Evolutionary conservation across 2,113 vertebrate species (phyloP).

Genomic region (Pardalotus punctatus): DNA sequence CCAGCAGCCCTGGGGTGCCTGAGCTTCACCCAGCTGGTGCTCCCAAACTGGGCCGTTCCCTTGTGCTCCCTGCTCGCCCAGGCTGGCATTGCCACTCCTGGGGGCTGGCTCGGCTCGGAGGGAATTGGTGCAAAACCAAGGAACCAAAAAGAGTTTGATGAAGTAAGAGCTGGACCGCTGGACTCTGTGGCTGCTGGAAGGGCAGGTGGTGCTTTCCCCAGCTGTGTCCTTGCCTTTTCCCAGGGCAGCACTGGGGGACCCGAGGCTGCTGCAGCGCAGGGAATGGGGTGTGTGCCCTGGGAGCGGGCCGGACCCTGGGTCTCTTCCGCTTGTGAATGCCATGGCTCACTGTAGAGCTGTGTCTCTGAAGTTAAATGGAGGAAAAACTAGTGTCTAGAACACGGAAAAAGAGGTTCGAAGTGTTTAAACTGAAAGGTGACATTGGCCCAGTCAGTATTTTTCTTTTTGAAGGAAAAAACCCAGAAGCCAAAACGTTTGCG

Average conservation of each 20-base stretch:
- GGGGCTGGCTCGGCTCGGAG: not conserved
- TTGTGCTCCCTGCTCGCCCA: not conserved
- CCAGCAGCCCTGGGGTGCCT: rapidly evolving
- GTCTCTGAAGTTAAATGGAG: not conserved
- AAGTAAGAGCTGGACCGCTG: not conserved
- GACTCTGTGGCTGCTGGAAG: not conserved
- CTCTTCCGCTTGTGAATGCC: not conserved
- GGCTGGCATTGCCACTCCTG: rapidly evolving
- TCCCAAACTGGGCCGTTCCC: rapidly evolving
- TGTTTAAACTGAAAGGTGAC: not conserved
- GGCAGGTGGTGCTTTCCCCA: not conserved
- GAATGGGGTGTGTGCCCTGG: rapidly evolving
- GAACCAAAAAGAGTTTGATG: not conserved
- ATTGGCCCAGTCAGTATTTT: not conserved
- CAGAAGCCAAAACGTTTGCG: not conserved
- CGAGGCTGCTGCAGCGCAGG: rapidly evolving
- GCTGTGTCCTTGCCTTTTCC: not conserved
- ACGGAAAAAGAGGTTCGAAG: not conserved
- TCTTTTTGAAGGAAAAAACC: not conserved
- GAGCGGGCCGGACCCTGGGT: no score
- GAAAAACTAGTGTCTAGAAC: not conserved
- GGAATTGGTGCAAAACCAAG: rapidly evolving
- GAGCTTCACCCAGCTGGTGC: not conserved
- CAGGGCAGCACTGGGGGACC: rapidly evolving
- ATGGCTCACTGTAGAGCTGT: not conserved